Evolutionary conservation across 1,140 invertebrate genomes (phyloP), one percentile per base, ranked within the genome.

Genomic region (Psix sp.): DNA sequence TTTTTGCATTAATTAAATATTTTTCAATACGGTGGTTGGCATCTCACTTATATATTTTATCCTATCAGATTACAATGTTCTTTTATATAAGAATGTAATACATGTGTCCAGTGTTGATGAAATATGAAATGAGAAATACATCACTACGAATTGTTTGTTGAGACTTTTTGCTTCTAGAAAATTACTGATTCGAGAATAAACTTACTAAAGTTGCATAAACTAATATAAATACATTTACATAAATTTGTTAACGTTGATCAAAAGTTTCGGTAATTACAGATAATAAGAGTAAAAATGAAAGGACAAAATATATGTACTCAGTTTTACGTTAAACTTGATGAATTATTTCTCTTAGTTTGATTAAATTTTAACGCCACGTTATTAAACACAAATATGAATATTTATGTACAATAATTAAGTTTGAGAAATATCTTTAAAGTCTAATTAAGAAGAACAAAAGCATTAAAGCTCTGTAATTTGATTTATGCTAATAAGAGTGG

Each of bases 321-420:
- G 40, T 21, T 45, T n/a, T 42, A 36, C 24, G 20, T 31, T 46
- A 62, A 72, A 60, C 49, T 60, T 63, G 42, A 70, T 70, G 43
- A 70, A 70, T 56, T 33, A 46, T 48, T 26, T 56, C 14, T 14
- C 39, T 56, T 39, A 16, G 11, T 42, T 45, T 57, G 45, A 71
- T 62, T 56, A 66, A 71, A 71, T 62, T 16, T 42, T 35, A 36
- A 59, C 33, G 14, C 46, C 54, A 35, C 60, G 67, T 78, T 82
- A 83, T 83, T 83, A 83, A 82, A 77, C 70, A 77, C 68, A 71
- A 71, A 73, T 67, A 84, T 84, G 83, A 84, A 84, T 84, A 84
- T 84, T 84, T 83, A 84, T 84, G 81, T 78, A 82, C 76, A 81
- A 82, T 81, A 79, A 80, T 79, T 76, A 70, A 77, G 77, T 80